These are phyloP conservation scores for Suncus etruscus DNA, from an alignment of 2,113 vertebrate species.

Conservation along the genomic window DNA sequence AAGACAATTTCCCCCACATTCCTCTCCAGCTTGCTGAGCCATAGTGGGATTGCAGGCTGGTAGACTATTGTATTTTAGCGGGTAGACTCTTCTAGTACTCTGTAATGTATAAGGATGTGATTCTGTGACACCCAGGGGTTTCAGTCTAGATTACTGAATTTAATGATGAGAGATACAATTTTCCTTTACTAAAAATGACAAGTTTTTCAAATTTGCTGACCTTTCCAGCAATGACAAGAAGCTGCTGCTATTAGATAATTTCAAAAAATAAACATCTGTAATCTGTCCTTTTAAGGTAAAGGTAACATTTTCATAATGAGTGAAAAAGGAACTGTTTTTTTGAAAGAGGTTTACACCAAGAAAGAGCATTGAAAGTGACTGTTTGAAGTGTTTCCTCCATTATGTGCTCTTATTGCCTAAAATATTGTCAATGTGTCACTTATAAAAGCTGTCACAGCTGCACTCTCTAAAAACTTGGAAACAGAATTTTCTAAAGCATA, in stretches of 20 bases:
- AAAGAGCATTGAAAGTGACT: constrained; percentile 40
- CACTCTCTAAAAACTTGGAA: constrained; percentile 35
- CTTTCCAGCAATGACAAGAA: constrained; percentile 67
- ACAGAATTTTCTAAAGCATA: constrained; percentile 51
- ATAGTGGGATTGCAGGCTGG: background rate
- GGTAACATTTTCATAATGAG: constrained; percentile 46
- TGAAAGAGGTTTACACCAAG: constrained; percentile 59
- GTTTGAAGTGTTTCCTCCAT: constrained; percentile 60
- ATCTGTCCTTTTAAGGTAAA: constrained; percentile 68
- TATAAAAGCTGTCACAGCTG: constrained; percentile 41
- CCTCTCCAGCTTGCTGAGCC: background rate
- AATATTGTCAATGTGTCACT: constrained; percentile 28
- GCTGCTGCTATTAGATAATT: constrained; percentile 57
- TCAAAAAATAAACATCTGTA: constrained; percentile 68
- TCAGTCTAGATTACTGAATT: constrained; percentile 31
- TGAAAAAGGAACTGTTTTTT: constrained; percentile 39
- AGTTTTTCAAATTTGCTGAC: constrained; percentile 73
- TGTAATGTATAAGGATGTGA: background rate
- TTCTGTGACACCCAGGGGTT: background rate
- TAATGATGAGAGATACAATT: constrained; percentile 52
- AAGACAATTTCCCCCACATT: background rate
- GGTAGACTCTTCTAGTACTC: background rate
- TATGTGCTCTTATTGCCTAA: constrained; percentile 55
- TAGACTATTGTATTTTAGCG: background rate
- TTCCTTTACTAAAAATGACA: constrained; percentile 59